Base-by-base conservation (phyloP, 2,797 vertebrate genomes). In the Anabas testudineus region DNA sequence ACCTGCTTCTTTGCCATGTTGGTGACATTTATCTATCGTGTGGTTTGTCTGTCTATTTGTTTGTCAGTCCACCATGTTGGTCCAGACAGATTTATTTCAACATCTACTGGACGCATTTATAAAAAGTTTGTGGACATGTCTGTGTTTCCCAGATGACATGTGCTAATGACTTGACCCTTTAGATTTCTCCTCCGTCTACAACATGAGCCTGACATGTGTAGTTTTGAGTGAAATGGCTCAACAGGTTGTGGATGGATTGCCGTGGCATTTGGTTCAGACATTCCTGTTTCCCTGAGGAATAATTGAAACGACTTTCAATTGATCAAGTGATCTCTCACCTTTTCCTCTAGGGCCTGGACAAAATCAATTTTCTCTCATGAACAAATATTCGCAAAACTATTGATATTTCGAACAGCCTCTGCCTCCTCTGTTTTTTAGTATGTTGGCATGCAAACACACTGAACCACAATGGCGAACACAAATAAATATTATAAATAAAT, bases 71-170 rank as follows among this genome's bases (percentile, higher is more conserved):
- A 22, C 6, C 4, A 7, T 8, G 46, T 26, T 18, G 39, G 15
- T 34, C 24, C 7, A n/a, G 34, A 21, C 42, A 36, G 16, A 69
- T 47, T 58, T 26, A 49, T 61, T 30, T 66, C 8, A 16, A 56
- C 51, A 26, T 15, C 42, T 36, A 7, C 6, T 19, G 12, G 4
- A 52, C 45, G 30, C 7, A 45, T 15, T 8, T 19, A 18, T 18
- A 6, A 21, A 5, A 4, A 39, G 46, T 54, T 26, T 5, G 10
- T 10, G 19, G 3, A 46, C 15, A 30, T 3, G 6, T 22, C 22
- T 9, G 13, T 13, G 9, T 18, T 36, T 0, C 10, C 4, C 24
- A 21, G 1, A 41, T 1, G 19, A 26, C 39, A 10, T 24, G 24
- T 24, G 7, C 10, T 55, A 14, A 42, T 22, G 10, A 14, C 2